Evolutionary conservation across 2,797 vertebrate genomes (phyloP).

Genomic region (Otolemur crassicaudatus): DNA sequence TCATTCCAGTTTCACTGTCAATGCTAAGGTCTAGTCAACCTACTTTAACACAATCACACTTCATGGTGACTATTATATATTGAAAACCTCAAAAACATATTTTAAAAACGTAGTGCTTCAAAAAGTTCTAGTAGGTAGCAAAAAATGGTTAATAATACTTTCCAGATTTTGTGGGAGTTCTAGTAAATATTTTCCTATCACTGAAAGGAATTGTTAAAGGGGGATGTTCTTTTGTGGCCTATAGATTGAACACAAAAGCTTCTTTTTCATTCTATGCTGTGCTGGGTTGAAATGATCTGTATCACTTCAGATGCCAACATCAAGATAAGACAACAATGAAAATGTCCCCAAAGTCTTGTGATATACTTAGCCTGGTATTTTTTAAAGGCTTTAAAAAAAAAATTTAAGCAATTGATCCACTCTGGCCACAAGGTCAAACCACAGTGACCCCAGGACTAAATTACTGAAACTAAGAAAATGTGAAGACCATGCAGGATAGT

Average conservation of each 20-base stretch:
- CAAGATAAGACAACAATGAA: conserved; percentile 30
- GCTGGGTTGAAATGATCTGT: neutral
- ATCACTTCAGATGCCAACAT: conserved; percentile 26
- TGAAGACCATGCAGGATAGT: neutral
- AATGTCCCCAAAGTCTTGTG: neutral
- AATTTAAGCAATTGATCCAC: conserved; percentile 25
- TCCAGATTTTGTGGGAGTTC: conserved; percentile 45
- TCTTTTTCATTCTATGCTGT: neutral
- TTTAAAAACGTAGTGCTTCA: conserved; percentile 19
- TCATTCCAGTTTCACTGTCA: conserved; percentile 13
- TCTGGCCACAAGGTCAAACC: conserved; percentile 9
- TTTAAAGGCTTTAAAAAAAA: conserved; percentile 49
- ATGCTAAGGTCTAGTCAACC: neutral
- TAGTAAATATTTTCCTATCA: conserved; percentile 46
- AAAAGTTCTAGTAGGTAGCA: neutral
- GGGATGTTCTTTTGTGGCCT: neutral
- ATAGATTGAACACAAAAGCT: neutral
- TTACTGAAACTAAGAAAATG: neutral
- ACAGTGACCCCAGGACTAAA: neutral
- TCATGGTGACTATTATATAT: neutral
- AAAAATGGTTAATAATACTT: conserved; percentile 18
- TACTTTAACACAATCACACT: neutral
- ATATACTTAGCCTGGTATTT: neutral
- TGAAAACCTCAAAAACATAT: neutral
- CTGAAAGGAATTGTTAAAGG: conserved; percentile 31